Conservation (phyloP, 30 jellyfish, hydroid and myxozoan species). For the Sanderia malayensis region DNA sequence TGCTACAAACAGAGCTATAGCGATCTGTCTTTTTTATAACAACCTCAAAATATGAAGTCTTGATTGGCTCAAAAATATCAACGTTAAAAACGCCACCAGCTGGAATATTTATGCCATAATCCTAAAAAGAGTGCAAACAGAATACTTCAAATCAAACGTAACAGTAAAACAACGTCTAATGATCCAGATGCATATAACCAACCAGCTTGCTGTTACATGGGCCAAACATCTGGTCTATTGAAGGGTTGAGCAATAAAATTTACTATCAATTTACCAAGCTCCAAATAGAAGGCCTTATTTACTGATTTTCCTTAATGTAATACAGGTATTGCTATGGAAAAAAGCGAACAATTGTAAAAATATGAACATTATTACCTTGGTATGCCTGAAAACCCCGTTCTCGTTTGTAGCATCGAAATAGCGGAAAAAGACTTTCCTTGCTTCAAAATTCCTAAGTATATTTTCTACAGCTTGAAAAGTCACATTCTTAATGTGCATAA, state of each 20-base stretch:
- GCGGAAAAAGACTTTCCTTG: background rate
- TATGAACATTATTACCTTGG: background rate
- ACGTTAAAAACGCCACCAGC: background rate
- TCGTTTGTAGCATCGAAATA: background rate
- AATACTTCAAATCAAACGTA: no score
- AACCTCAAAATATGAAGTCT: background rate
- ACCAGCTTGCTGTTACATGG: no score
- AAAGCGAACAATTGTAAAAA: no score
- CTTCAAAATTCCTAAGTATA: background rate
- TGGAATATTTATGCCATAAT: background rate
- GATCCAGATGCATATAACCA: no score
- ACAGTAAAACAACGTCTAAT: no score
- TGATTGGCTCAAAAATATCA: background rate
- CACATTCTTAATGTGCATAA: background rate
- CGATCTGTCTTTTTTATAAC: background rate
- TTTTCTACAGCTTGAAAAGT: background rate
- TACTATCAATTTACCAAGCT: no score
- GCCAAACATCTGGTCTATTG: no score
- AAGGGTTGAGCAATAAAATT: no score
- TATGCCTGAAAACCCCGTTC: background rate
- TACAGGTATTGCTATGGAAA: no score
- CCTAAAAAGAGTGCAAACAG: conserved; percentile 3
- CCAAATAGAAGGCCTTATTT: no score
- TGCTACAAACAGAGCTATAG: background rate
- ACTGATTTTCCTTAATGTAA: no score